Percentiles rank a stretch among this genome's conserved stretches.
Evolutionary conservation across 2,888 invertebrate genomes (phyloP).

Genomic region (Sceliomorpha sp.): DNA sequence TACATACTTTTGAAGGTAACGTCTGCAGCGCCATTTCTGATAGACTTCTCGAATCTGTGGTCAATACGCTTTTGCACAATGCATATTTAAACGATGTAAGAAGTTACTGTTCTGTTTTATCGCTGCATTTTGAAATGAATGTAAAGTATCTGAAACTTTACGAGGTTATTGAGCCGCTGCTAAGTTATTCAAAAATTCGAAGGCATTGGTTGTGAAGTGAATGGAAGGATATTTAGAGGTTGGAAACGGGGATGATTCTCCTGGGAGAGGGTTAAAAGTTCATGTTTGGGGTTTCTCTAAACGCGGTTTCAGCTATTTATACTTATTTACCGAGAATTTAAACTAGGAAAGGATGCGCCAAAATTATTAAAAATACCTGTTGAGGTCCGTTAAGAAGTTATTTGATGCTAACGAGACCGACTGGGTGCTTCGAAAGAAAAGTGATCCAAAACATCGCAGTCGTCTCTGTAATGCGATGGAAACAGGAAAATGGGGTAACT

Average conservation of each 20-base stretch:
- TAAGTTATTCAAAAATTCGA: neutral
- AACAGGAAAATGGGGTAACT: too few species aligned
- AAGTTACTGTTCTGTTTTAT: neutral
- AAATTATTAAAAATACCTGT: neutral
- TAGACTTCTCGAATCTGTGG: slow-evolving; percentile 1
- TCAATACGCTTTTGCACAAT: too few species aligned
- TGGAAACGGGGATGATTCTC: too few species aligned
- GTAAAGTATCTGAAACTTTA: slow-evolving; percentile 4
- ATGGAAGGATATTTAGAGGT: neutral
- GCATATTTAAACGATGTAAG: neutral
- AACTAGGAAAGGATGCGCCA: neutral
- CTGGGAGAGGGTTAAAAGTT: neutral
- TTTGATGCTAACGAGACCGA: neutral
- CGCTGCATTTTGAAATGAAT: too few species aligned
- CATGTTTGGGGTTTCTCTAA: neutral
- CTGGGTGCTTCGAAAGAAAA: neutral
- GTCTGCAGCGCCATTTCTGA: slow-evolving; percentile 8
- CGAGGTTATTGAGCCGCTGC: neutral
- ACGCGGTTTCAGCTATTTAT: neutral
- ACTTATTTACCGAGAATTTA: neutral
- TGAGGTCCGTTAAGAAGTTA: too few species aligned
- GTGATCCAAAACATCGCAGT: neutral
- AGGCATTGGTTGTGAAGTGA: neutral
- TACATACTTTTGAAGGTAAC: slow-evolving; percentile 8
- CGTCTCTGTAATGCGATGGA: too few species aligned